Percentiles rank a stretch among this genome's conserved stretches.
Evolutionary conservation across 2,888 invertebrate genomes (phyloP).

Genomic region (Sesia bembeciformis): DNA sequence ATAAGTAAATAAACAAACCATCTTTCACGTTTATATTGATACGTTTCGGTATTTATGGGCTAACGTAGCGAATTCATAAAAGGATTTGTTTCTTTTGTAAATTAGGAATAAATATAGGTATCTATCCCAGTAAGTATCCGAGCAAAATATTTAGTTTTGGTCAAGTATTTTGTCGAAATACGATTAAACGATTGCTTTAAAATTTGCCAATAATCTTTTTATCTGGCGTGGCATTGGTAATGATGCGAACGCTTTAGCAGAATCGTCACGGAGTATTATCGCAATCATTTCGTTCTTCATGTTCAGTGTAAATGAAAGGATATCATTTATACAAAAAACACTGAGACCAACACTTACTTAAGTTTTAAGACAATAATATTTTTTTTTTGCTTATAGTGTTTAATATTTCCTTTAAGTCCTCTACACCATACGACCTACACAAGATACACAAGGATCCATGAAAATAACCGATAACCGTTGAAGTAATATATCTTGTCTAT

Average conservation of each 20-base stretch:
- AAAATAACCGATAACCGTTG: too few relatives aligned
- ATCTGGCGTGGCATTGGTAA: conserved; percentile 43
- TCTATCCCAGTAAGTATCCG: too few relatives aligned
- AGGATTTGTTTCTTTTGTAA: too few relatives aligned
- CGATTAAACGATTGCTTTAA: too few relatives aligned
- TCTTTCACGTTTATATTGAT: too few relatives aligned
- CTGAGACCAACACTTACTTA: background rate
- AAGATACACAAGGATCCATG: background rate
- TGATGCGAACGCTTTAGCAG: conserved; percentile 30
- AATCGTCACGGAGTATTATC: conserved; percentile 39
- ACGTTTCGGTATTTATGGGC: too few relatives aligned
- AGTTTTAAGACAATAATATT: background rate
- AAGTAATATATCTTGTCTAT: too few relatives aligned
- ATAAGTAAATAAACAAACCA: too few relatives aligned
- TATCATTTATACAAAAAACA: background rate
- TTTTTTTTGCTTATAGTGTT: background rate
- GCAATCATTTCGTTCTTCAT: conserved; percentile 15
- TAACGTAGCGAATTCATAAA: too few relatives aligned
- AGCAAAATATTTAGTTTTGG: too few relatives aligned
- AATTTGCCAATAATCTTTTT: conserved; percentile 25
- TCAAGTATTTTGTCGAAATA: too few relatives aligned
- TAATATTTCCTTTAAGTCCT: background rate
- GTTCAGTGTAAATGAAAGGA: background rate
- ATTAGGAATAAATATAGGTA: too few relatives aligned
- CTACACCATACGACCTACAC: background rate